These are phyloP conservation scores for Gambusia affinis DNA, from an alignment of 2,113 vertebrate genomes.

Conservation along the genomic window DNA sequence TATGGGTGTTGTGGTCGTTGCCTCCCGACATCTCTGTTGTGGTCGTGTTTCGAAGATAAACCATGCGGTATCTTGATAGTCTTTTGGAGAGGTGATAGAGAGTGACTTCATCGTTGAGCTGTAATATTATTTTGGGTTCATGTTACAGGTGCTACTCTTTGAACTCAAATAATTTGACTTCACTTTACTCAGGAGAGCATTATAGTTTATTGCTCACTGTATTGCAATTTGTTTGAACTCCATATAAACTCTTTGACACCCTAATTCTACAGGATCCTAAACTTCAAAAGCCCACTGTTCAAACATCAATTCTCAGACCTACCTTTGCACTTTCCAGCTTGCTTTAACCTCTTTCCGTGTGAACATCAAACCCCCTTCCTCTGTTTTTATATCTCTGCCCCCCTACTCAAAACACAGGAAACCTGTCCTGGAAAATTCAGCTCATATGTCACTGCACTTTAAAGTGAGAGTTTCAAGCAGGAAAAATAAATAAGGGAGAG, in stretches of 20 bases:
- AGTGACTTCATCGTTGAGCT: constrained; percentile 53
- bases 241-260: constrained; percentile 6
- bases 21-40: constrained; percentile 63
- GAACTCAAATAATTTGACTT: not conserved
- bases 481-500: constrained; percentile 65
- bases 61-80: constrained; percentile 59
- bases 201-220: constrained; percentile 27
- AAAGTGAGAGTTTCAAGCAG: constrained; percentile 66
- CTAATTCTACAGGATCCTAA: constrained; percentile 1
- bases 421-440: constrained; percentile 61
- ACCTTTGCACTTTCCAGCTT: constrained; percentile 48
- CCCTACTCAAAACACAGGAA: constrained; percentile 67
- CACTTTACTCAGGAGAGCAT: not conserved
- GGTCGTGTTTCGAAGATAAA: constrained; percentile 60
- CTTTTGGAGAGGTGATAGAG: constrained; percentile 58
- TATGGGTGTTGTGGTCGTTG: constrained; percentile 49
- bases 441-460: constrained; percentile 65
- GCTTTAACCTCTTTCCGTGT: constrained; percentile 42
- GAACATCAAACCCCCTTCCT: constrained; percentile 55
- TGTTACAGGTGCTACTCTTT: constrained; percentile 47
- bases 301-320: constrained; percentile 37
- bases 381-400: constrained; percentile 64
- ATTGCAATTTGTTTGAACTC: constrained; percentile 2
- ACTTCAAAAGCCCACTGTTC: constrained; percentile 33
- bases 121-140: constrained; percentile 57